Evolutionary conservation across 2,888 invertebrate genomes (phyloP).

Genomic region (Atethmia centrago): DNA sequence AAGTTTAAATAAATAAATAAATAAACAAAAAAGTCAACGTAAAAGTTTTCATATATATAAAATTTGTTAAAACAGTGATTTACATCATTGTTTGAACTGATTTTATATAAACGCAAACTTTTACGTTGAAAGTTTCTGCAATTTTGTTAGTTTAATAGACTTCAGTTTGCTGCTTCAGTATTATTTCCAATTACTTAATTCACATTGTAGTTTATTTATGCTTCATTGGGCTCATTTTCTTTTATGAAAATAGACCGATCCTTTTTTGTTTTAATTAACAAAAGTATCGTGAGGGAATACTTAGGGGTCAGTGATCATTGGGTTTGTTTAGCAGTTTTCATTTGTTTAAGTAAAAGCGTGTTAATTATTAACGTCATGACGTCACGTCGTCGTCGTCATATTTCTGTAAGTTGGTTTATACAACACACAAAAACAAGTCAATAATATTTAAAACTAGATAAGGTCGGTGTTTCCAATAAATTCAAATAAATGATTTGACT

Average conservation of each 20-base stretch:
- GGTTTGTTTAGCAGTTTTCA: not conserved
- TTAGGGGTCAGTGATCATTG: not conserved
- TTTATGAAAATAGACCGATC: no score
- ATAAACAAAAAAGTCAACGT: no score
- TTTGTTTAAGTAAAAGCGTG: no score
- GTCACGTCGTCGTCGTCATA: no score
- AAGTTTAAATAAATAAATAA: no score
- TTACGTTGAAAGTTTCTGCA: conserved; percentile 34
- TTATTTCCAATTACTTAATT: conserved; percentile 51
- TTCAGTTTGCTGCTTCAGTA: conserved; percentile 41
- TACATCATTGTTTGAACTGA: conserved; percentile 59
- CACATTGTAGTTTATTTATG: no score
- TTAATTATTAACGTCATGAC: not conserved
- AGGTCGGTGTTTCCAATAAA: not conserved
- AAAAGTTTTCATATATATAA: no score
- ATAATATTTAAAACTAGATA: not conserved
- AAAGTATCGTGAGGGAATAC: not conserved
- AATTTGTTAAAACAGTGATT: no score
- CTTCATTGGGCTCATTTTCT: no score
- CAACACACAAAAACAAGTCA: not conserved
- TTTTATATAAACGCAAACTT: conserved; percentile 62
- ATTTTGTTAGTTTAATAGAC: conserved; percentile 52
- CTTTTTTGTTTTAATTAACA: no score
- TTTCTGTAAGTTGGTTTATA: not conserved
- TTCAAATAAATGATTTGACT: not conserved